Evolutionary conservation across 2,888 invertebrate genomes (phyloP), one percentile per base, ranked within the genome.

Genomic region (Cecidostiba fungosa): DNA sequence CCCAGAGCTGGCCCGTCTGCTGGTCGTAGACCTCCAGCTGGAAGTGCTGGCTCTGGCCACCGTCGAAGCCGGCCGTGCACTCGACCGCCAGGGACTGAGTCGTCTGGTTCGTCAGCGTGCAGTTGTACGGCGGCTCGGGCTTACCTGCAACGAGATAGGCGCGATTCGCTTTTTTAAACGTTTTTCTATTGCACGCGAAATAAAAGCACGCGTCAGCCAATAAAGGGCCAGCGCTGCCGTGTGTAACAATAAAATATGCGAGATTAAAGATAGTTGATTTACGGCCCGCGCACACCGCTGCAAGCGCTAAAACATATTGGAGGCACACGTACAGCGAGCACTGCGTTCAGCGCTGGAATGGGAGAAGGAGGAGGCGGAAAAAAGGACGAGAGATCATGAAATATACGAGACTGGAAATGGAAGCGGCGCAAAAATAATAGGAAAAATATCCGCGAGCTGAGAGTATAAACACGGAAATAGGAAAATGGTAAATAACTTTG

Each of bases 61-160:
- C 97, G 90, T 97, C 97, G 92, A 97, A 97, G 87, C 96, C 96
- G 93, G 95, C 92, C 83, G 94, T 94, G 92, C 97, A 97, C 90
- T 96, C 95, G 10, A 97, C 95, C 90, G 97, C 96, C 66, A 97
- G 94, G 0, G 97, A 96, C 88, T 96, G 96, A 81, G 96, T 96
- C n/a, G 97, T 97, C 90, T 97, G 95, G 93, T 97, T 97, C 85
- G 95, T 94, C 36, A 97, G 94, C 12, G 96, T 95, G 93, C 97
- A 97, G 93, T 97, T 97, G 91, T 95, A 95, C 0, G 97, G 96
- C 0, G 97, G 95, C 89, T 97, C 97, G 0, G 97, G 97, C 89
- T 96, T 96, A 16, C 97, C 97, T 91, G 94, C 29, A 26, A 62
- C n/a, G n/a, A n/a, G n/a, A n/a, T n/a, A n/a, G n/a, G n/a, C n/a